Percentiles rank a stretch among this genome's conserved stretches.
phyloP scores from a whole-genome alignment of 2,113 vertebrate genomes.

The Abramis brama region DNA sequence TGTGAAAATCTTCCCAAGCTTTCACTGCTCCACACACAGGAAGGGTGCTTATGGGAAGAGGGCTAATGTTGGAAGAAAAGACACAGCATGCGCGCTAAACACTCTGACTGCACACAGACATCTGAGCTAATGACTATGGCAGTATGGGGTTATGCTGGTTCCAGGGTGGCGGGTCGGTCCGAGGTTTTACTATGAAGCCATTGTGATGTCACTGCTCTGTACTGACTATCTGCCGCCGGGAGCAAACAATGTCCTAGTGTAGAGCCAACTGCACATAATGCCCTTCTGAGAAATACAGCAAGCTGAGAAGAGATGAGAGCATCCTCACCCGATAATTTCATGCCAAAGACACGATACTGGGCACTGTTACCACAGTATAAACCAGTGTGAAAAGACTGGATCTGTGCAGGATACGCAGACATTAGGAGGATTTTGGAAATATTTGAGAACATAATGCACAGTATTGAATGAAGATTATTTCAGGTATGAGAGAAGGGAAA shows the following conservation, averaged over 20 bases:
- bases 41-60: slow-evolving; percentile 33
- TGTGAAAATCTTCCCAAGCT: slow-evolving; percentile 21
- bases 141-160: slow-evolving; percentile 52
- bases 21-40: background rate
- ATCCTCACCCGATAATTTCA: slow-evolving; percentile 10
- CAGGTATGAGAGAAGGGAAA: background rate
- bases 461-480: background rate
- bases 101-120: slow-evolving; percentile 13
- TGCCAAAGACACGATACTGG: slow-evolving; percentile 8
- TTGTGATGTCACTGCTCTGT: slow-evolving; percentile 44
- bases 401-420: background rate
- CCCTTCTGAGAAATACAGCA: slow-evolving; percentile 18
- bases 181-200: slow-evolving; percentile 34
- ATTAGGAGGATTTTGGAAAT: slow-evolving; percentile 15
- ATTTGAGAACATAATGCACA: background rate
- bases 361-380: background rate
- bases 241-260: slow-evolving; percentile 14
- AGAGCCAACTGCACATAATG: slow-evolving; percentile 32
- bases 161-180: slow-evolving; percentile 41
- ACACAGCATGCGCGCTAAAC: slow-evolving; percentile 28
- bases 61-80: slow-evolving; percentile 36
- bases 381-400: background rate
- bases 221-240: slow-evolving; percentile 25
- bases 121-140: slow-evolving; percentile 40
- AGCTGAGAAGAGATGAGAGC: slow-evolving; percentile 12